Conservation (phyloP, 2,113 vertebrate species). For the Malurus cyaneus region DNA sequence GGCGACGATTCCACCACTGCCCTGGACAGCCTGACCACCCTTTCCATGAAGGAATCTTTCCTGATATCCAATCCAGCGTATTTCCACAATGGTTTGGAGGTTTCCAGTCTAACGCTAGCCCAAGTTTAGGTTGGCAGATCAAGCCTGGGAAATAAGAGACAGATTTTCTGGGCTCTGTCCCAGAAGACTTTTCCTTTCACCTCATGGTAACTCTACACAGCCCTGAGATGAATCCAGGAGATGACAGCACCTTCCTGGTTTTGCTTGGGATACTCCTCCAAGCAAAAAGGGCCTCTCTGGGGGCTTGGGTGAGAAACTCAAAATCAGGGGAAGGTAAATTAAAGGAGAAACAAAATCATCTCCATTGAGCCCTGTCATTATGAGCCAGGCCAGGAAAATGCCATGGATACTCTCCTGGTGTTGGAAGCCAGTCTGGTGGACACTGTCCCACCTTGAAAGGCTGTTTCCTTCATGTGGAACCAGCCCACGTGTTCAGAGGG, state of each 20-base stretch:
- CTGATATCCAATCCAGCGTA: neutral
- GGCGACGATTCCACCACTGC: neutral
- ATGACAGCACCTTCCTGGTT: neutral
- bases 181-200: neutral
- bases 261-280: neutral
- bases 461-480: neutral
- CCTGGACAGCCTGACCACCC: neutral
- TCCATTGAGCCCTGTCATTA: neutral
- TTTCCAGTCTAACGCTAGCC: neutral
- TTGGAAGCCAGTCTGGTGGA: neutral
- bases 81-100: neutral
- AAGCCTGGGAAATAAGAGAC: neutral
- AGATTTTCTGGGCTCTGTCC: neutral
- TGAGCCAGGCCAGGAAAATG: neutral
- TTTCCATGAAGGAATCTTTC: neutral
- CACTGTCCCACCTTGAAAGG: rapidly evolving
- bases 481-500: neutral
- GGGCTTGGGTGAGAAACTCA: neutral
- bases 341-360: neutral
- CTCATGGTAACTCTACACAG: neutral
- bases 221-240: neutral
- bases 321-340: neutral
- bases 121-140: neutral
- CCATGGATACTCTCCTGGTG: neutral
- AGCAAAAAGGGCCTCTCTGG: neutral